Base-by-base conservation (phyloP, 2,888 invertebrate species). In the Cheilosia variabilis region DNA sequence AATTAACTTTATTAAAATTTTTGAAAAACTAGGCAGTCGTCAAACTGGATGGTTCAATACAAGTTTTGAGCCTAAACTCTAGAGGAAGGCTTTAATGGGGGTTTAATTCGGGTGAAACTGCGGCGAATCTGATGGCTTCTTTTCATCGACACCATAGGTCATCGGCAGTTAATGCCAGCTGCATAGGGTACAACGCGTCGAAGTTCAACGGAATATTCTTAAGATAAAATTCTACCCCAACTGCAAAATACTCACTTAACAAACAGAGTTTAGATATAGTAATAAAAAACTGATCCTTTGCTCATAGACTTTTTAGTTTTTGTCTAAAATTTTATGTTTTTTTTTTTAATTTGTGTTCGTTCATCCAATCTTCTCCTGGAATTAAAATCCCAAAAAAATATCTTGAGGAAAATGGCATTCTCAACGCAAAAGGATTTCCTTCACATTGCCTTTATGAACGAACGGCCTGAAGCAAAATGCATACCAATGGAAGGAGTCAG, bases 381-480 rank as follows among this genome's bases (percentile, higher is more conserved):
- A 43, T 45, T 45, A 6, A 68, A 77, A 60, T 53, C 60, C 13
- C 2, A 17, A 9, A 4, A 4, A 63, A 19, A 34, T 4, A 69
- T 34, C 58, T 15, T 2, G 6, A 37, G 19, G 22, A 58, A 50
- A 72, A 92, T 92, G 92, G 91, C 92, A 52, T 92, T 89, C 87
- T 91, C 92, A 37, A 92, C 92, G 22, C 92, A 92, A 87, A 91
- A 90, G 77, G 89, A 90, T 50, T 91, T 92, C 76, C 90, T 91
- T 47, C 88, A 91, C 72, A 88, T 92, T 10, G 90, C 90, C 1
- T 92, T 91, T 68, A 88, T 88, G 88, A 91, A 90, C 78, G 89
- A 90, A 62, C 62, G 58, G 0, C 22, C 77, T 4, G 88, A 90
- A 0, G 87, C 83, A 19, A 88, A 87, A 17, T 91, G 90, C 66